These are phyloP conservation scores for Crenichthys baileyi DNA, from an alignment of 2,797 vertebrate genomes.

Conservation along the genomic window DNA sequence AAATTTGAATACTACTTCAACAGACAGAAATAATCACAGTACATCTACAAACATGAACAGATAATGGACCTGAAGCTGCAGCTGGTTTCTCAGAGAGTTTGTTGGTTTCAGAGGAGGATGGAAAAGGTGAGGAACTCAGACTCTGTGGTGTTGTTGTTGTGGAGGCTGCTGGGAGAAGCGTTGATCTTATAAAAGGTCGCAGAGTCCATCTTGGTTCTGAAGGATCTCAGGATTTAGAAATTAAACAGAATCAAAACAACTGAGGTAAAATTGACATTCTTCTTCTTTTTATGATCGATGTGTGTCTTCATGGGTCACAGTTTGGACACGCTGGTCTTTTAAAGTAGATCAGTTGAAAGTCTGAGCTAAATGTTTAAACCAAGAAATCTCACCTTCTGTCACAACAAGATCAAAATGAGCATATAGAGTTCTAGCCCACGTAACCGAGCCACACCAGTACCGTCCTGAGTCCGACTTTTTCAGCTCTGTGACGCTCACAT, in stretches of 20 bases:
- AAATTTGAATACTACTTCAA: too few relatives aligned
- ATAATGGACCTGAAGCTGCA: background rate
- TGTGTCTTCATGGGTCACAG: background rate
- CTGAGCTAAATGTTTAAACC: background rate
- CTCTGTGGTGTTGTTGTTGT: background rate
- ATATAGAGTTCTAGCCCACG: rapidly evolving
- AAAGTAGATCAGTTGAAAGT: background rate
- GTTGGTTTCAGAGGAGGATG: background rate
- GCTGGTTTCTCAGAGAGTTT: background rate
- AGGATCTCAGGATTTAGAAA: background rate
- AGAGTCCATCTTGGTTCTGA: background rate
- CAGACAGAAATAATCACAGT: background rate
- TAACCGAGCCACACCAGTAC: background rate
- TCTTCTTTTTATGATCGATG: background rate
- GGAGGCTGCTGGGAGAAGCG: background rate
- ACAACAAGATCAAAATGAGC: background rate
- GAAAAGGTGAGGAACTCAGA: background rate
- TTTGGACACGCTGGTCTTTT: background rate
- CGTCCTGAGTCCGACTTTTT: background rate
- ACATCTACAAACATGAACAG: too few relatives aligned
- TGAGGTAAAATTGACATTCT: background rate
- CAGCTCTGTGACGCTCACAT: background rate
- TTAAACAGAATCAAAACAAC: background rate
- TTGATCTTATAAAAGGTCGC: background rate
- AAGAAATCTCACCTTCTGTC: rapidly evolving